Evolutionary conservation across 2,797 vertebrate genomes (phyloP).

Genomic region (Pygocentrus nattereri): DNA sequence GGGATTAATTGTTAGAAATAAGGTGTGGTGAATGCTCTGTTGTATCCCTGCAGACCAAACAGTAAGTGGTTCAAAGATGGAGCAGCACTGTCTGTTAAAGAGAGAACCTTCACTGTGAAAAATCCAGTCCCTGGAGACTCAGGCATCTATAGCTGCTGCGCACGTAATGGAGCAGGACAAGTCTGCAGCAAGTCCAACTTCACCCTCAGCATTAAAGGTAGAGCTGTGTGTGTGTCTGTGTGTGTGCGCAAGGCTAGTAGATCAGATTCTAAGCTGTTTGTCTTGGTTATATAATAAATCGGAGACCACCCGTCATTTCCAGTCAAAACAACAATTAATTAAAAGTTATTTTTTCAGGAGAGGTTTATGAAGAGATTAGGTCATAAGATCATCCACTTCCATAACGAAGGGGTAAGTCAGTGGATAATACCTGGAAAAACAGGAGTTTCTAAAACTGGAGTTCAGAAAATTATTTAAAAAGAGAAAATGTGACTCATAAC

Average conservation of each 20-base stretch:
- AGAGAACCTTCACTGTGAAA: constrained; percentile 85
- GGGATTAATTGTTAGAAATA: not conserved
- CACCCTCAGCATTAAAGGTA: constrained; percentile 90
- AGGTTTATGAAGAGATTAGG: no score
- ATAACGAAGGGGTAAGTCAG: no score
- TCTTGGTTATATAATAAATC: no score
- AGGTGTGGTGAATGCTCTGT: not conserved
- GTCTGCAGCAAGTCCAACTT: constrained; percentile 92
- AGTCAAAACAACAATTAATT: no score
- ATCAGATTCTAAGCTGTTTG: no score
- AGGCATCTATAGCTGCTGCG: constrained; percentile 92
- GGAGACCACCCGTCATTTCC: no score
- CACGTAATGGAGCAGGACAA: constrained; percentile 86
- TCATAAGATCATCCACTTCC: no score
- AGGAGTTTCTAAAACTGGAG: no score
- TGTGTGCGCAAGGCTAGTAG: not conserved
- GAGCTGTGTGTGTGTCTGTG: not conserved
- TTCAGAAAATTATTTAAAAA: no score
- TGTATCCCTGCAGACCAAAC: constrained; percentile 78
- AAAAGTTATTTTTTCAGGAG: no score
- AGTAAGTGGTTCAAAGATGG: constrained; percentile 93
- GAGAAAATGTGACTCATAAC: no score
- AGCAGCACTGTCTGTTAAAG: constrained; percentile 82
- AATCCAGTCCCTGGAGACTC: constrained; percentile 86
- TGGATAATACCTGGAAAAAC: no score